A percentile compares a stretch with the other conserved stretches of the same genome.
Evolutionary conservation across 2,113 vertebrate genomes (phyloP).

Genomic region (Apistogramma diplotaenia): DNA sequence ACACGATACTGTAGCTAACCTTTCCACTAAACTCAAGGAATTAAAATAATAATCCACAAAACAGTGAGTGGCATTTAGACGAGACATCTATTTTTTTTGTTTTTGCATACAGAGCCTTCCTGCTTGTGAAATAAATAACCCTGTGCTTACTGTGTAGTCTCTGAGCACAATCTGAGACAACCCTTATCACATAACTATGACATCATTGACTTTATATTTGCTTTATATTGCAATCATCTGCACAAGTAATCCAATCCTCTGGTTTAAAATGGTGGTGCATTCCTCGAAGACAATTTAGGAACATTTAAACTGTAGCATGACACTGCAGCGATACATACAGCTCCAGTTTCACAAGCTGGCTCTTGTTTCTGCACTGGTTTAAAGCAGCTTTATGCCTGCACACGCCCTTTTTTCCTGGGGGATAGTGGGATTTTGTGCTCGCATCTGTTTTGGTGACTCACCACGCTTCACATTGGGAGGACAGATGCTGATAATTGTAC

Average conservation of each 20-base stretch:
- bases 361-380: slow-evolving; percentile 11
- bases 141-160: neutral
- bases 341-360: neutral
- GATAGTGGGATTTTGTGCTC: neutral
- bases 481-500: neutral
- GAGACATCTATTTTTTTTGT: neutral
- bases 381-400: slow-evolving; percentile 10
- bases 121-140: neutral
- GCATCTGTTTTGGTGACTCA: slow-evolving; percentile 34
- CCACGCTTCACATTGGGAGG: slow-evolving; percentile 1
- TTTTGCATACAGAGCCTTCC: neutral
- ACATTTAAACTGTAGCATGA: slow-evolving; percentile 4
- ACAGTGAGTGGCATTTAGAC: neutral
- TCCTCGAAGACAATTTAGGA: neutral
- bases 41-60: neutral
- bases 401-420: slow-evolving; percentile 9
- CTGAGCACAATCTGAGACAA: neutral
- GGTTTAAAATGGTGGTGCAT: neutral
- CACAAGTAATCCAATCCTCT: neutral
- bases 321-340: neutral
- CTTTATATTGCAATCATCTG: neutral
- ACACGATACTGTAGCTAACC: no score
- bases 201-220: neutral
- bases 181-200: neutral
- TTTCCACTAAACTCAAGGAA: neutral